Evolutionary conservation across 2,113 vertebrate genomes (phyloP), one percentile per base, ranked within the genome.

Genomic region (Tachuris rubrigastra): DNA sequence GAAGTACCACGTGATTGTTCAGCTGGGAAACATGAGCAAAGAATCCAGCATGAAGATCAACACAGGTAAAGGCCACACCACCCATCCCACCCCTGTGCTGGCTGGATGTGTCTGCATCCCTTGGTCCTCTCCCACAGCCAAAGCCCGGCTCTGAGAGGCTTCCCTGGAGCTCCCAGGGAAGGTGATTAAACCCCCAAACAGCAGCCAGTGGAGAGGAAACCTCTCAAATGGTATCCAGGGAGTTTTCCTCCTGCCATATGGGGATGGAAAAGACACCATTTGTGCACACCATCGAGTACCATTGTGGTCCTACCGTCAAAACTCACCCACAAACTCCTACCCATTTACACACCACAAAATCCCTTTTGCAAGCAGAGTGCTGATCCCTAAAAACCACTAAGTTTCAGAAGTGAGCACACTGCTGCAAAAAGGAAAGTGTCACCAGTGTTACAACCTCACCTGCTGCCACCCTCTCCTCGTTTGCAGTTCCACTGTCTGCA

Each of bases 1-100:
- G 37, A 98, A 98, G 33, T 99, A 99, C 97, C 99, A 98, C 8
- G 66, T 99, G 82, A 97, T 98, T 5, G 98, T 99, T 66, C 99
- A 99, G 8, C 98, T 99, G 80, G 98, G 98, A 74, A 99, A 99
- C 96, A 99, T 99, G 99, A 99, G 98, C 98, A 99, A 99, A 92
- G 99, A 99, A 71, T 97, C 98, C 97, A 99, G 98, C 83, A 94
- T 99, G 93, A 99, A 98, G n/a, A 98, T 99, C n/a, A 99, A 94
- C 97, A 98, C 99, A 97, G 99, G 99, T 98, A 53, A 97, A 59
- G 44, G 62, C 24, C 30, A 4, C 46, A 1, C 7, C 30, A 2
- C 8, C 56, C 69, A 3, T 16, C 76, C 67, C 88, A n/a, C 19
- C 55, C 53, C 62, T 30, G 46, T 0, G 4, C 59, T 65, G 42